Evolutionary conservation across 2,113 vertebrate genomes (phyloP).

Genomic region (Gasterosteus aculeatus): DNA sequence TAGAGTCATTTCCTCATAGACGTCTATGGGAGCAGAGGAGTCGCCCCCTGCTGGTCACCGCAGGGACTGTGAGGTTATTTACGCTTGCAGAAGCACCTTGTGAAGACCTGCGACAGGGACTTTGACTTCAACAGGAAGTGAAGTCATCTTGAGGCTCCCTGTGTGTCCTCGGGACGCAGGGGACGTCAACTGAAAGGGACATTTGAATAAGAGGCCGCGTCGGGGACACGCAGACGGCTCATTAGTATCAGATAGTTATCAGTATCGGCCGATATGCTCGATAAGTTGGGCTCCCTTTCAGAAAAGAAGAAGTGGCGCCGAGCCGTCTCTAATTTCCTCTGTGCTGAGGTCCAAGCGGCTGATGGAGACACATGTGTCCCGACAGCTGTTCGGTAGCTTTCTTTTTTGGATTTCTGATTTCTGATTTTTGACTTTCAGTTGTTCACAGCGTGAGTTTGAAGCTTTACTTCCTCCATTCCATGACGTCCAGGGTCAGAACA

Average conservation of each 20-base stretch:
- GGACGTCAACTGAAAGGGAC: not conserved
- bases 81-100: not conserved
- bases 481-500: too few species aligned
- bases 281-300: not conserved
- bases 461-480: too few species aligned
- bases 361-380: not conserved
- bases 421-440: too few species aligned
- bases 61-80: not conserved
- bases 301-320: not conserved
- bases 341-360: not conserved
- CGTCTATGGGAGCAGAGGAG: not conserved
- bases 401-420: too few species aligned
- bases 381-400: too few species aligned
- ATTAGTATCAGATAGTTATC: not conserved
- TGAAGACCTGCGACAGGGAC: not conserved
- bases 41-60: not conserved
- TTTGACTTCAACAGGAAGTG: not conserved
- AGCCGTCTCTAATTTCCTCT: constrained; percentile 9
- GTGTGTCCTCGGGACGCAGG: not conserved
- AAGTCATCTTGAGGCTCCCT: not conserved
- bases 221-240: not conserved
- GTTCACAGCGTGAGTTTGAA: too few species aligned
- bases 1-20: not conserved
- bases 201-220: not conserved
- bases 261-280: not conserved